Conservation (phyloP, 2,888 invertebrate genomes). For the Pasiphila rectangulata region DNA sequence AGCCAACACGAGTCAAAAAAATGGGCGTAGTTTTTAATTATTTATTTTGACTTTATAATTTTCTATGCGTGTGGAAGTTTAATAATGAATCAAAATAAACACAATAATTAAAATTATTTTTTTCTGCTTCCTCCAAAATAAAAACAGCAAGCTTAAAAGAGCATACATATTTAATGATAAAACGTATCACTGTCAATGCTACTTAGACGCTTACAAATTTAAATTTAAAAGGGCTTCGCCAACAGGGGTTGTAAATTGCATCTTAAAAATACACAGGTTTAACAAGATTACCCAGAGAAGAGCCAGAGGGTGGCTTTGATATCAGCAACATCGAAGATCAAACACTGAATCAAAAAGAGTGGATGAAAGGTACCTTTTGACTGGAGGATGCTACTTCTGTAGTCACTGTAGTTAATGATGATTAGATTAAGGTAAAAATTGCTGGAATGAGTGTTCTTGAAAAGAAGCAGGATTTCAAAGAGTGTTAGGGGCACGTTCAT, state of each 20-base stretch:
- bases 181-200: conserved; percentile 42
- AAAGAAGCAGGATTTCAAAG: background rate
- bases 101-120: no score
- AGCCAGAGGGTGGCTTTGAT: conserved; percentile 60
- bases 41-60: no score
- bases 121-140: no score
- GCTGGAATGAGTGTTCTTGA: conserved; percentile 1
- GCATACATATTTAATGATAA: conserved; percentile 37
- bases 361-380: conserved; percentile 37
- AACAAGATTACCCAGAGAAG: conserved; percentile 54
- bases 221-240: conserved; percentile 55
- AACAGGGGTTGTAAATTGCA: conserved; percentile 65
- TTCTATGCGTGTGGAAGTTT: no score
- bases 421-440: conserved; percentile 28
- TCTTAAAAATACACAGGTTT: conserved; percentile 68
- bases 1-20: background rate
- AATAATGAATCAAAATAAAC: conserved; percentile 3
- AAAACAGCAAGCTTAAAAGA: conserved; percentile 18
- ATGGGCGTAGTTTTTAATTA: no score
- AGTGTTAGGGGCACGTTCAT: background rate
- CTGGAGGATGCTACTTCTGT: conserved; percentile 27
- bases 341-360: conserved; percentile 59
- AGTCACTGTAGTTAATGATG: conserved; percentile 32
- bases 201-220: conserved; percentile 50
- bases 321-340: conserved; percentile 64